Base-by-base conservation (phyloP, 2,113 vertebrate species). In the Rhabdomys dilectus region DNA sequence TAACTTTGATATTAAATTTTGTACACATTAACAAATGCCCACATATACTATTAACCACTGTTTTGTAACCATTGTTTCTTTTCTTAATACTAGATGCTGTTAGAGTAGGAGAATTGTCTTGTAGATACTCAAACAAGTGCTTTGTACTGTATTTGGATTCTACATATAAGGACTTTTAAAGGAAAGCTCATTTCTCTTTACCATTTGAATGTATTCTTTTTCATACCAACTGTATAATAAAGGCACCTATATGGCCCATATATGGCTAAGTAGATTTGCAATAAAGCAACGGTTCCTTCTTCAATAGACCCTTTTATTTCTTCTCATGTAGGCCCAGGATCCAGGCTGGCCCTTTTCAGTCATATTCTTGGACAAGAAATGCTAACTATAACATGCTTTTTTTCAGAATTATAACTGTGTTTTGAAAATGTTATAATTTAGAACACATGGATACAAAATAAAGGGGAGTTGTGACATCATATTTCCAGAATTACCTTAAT, bases 341-440 rank as follows among this genome's bases (percentile, higher is more conserved):
- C 6, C 62, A 78, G 26, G 2, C 78, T 17, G 19, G 7, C 19
- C 3, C 21, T 91, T 16, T 26, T 16, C 11, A 21, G 1, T 8
- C 2, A 29, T 51, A 51, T 51, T 11, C 10, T 51, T 94, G 26
- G 13, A 11, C 11, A 3, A 66, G 7, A 1, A 45, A 66, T 48
- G 31, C 15, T 62, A 53, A 58, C 24, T 64, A 17, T 12, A 42
- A 5, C 26, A n/a, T 10, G 5, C n/a, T 1, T 11, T 5, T 93
- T 76, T 29, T 87, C 36, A 80, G 42, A 39, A 48, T 73, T 42
- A 78, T 13, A 80, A 62, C 4, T 26, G 68, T 15, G 17, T 64
- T 88, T 85, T 42, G 45, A 10, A 89, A 88, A 16, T 62, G 6
- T 78, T 73, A 70, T 39, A 42, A 15, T 89, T 95, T 66, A 82